Percentiles rank a stretch among this genome's conserved stretches.
Conservation (phyloP, 2,113 vertebrate genomes). For the Dipodomys ordii region DNA sequence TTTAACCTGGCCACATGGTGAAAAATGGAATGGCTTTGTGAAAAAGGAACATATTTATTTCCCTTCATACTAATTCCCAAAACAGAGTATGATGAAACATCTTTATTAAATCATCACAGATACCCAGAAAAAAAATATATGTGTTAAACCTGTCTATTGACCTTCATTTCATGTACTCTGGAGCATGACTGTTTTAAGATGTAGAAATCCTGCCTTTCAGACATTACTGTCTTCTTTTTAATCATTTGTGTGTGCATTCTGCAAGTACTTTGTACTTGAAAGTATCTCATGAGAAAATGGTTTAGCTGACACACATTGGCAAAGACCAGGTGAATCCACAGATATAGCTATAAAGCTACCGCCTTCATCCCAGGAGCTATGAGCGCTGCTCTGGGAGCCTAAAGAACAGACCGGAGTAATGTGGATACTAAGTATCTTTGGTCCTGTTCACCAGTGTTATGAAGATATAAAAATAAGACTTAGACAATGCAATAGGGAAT, state of each 20-base stretch:
- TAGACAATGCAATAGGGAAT: constrained; percentile 75
- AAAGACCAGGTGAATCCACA: constrained; percentile 52
- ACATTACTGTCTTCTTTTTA: constrained; percentile 29
- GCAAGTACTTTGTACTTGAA: constrained; percentile 46
- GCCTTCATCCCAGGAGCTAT: background rate
- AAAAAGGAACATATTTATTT: background rate
- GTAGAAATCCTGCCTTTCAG: constrained; percentile 43
- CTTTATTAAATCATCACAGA: constrained; percentile 53
- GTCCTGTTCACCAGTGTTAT: constrained; percentile 65
- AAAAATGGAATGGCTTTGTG: background rate
- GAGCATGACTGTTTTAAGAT: constrained; percentile 38
- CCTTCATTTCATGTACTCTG: background rate
- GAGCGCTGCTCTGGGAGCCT: background rate
- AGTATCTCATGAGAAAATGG: constrained; percentile 25
- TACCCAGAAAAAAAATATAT: background rate
- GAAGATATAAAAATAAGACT: constrained; percentile 73
- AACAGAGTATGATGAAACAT: background rate
- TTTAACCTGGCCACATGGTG: background rate
- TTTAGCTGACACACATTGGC: constrained; percentile 40
- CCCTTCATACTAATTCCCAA: constrained; percentile 31
- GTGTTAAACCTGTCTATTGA: constrained; percentile 41
- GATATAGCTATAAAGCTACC: constrained; percentile 19
- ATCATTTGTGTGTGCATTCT: constrained; percentile 32
- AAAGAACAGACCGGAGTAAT: background rate
- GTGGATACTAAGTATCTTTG: background rate